A percentile compares a stretch with the other conserved stretches of the same genome.
These are phyloP conservation scores for Metacarcinus magister DNA, from an alignment of 2,888 invertebrate genomes.

Conservation along the genomic window DNA sequence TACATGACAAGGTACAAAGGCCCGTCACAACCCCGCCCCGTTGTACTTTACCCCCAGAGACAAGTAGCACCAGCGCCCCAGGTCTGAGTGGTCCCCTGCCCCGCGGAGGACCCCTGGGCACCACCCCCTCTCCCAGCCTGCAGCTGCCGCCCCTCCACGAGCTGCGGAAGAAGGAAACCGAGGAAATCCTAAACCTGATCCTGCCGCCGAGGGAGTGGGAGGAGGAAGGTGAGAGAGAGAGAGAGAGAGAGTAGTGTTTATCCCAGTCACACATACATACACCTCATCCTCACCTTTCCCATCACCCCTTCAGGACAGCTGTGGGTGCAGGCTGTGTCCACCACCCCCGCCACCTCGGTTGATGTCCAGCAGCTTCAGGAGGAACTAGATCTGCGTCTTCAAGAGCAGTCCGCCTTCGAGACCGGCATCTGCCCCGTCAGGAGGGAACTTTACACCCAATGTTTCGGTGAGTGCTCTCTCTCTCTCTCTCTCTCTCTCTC, in stretches of 20 bases:
- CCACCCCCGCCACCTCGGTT: constrained; percentile 96
- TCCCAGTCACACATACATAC: not conserved
- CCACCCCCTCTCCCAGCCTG: constrained; percentile 54
- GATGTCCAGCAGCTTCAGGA: constrained; percentile 98
- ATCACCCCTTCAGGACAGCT: constrained; percentile 88
- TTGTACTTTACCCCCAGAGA: constrained; percentile 57
- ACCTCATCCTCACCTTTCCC: not conserved
- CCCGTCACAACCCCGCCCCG: not conserved
- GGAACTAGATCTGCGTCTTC: constrained; percentile 94
- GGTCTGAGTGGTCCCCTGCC: constrained; percentile 75
- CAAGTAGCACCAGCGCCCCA: constrained; percentile 79
- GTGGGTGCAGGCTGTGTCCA: constrained; percentile 96
- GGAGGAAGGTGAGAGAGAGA: constrained; percentile 89
- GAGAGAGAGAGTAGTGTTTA: not conserved
- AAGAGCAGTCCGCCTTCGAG: constrained; percentile 96
- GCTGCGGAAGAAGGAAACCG: constrained; percentile 88
- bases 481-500: not conserved
- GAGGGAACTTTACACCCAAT: constrained; percentile 96
- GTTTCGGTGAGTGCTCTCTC: constrained; percentile 90
- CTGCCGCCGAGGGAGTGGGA: constrained; percentile 98
- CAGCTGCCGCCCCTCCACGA: constrained; percentile 83
- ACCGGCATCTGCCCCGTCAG: constrained; percentile 98
- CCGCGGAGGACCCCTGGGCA: constrained; percentile 77
- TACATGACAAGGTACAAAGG: no score
- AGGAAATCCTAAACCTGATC: constrained; percentile 96